Evolutionary conservation across 2,797 vertebrate species (phyloP).

Genomic region (Crenichthys baileyi): DNA sequence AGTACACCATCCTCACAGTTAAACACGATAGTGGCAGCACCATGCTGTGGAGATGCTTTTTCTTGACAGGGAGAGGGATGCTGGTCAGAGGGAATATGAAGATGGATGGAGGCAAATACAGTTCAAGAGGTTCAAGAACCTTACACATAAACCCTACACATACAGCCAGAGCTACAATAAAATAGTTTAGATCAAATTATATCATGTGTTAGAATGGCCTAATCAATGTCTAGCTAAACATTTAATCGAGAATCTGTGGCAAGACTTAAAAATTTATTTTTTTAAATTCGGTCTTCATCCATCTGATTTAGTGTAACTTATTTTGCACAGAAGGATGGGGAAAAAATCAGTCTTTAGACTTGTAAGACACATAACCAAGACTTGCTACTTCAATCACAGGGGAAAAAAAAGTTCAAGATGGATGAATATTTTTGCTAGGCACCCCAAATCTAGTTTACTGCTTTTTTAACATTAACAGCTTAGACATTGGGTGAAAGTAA

Average conservation of each 20-base stretch:
- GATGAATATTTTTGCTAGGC: neutral
- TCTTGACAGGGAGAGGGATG: neutral
- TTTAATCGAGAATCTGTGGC: neutral
- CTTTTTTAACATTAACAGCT: conserved; percentile 7
- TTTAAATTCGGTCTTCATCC: neutral
- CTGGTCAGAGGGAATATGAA: neutral
- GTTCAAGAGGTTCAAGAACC: neutral
- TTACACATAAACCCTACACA: neutral
- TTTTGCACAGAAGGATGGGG: no score
- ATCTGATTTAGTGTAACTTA: no score
- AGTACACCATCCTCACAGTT: neutral
- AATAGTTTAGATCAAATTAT: neutral
- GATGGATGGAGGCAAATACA: neutral
- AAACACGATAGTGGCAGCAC: neutral
- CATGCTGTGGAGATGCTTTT: neutral
- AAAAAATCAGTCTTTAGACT: no score
- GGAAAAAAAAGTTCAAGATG: neutral
- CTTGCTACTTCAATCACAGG: no score
- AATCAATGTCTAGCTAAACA: neutral
- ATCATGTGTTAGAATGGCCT: neutral
- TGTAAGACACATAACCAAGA: no score
- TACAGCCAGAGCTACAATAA: neutral
- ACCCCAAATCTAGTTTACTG: neutral
- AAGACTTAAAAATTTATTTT: neutral
- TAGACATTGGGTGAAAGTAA: neutral